Base-by-base conservation (phyloP, 2,888 invertebrate species). In the Leptinotarsa haldemani region DNA sequence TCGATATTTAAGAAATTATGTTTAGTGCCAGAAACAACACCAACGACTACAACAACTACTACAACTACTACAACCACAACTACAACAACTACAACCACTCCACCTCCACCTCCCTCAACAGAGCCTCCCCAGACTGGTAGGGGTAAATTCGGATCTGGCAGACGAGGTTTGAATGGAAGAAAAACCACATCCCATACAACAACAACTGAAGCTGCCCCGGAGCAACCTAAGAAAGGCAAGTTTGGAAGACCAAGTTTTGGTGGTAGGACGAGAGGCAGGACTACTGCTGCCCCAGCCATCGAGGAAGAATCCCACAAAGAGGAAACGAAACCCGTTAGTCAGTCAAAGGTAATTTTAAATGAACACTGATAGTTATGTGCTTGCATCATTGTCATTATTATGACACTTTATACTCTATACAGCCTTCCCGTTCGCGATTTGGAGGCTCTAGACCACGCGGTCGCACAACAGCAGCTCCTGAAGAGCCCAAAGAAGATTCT, bases 1-100 rank as follows among this genome's bases (percentile, higher is more conserved):
- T 56, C 22, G 3, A 15, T 20, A 56, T 63, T 18, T 50, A 40
- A 20, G 22, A 69, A 50, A 30, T 13, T 12, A 20, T 30, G 67
- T 76, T 15, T 83, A 18, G 87, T 87, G 71, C 81, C 82, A 1
- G 84, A 85, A 40, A 83, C 83, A 0, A 90, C 90, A 0, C 90
- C 91, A 0, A 90, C 91, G 0, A 90, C 91, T 0, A 90, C 91
- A 0, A 90, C 90, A 0, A 90, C 91, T 0, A 85, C 87, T n/a
- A 89, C 91, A 0, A 89, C 91, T 0, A 89, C 90, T 0, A 89
- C 90, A 0, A 88, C 90, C 0, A 88, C 89, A 4, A 87, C 91
- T 0, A 86, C 90, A 0, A 85, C 88, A 0, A 83, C 87, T 0
- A 89, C 90, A 1, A 88, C 89, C 0, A 88, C 89, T 18, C 88